Conservation (phyloP, 1,140 invertebrate species). For the Epicauta chinensis region DNA sequence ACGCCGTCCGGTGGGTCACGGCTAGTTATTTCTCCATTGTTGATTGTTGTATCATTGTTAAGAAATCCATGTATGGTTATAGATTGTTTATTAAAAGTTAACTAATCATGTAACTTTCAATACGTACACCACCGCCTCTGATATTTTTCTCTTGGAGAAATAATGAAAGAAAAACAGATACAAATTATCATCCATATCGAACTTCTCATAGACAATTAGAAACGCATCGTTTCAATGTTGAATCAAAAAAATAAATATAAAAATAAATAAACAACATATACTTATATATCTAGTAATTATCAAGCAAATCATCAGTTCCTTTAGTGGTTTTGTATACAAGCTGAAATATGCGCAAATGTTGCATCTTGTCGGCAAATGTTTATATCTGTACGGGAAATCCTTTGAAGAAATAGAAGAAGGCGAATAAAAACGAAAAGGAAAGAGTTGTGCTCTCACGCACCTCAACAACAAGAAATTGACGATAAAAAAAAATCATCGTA, state of each 20-base stretch:
- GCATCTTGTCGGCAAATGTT: slow-evolving; percentile 1
- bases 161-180: too few species aligned
- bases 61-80: slow-evolving; percentile 11
- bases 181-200: too few species aligned
- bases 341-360: slow-evolving; percentile 4
- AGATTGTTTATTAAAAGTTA: slow-evolving; percentile 8
- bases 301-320: too few species aligned
- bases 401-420: too few species aligned
- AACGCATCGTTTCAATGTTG: too few species aligned
- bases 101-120: too few species aligned
- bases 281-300: too few species aligned
- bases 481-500: slow-evolving; percentile 13
- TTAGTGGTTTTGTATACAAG: slow-evolving; percentile 5
- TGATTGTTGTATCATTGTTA: slow-evolving; percentile 14
- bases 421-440: neutral
- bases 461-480: neutral
- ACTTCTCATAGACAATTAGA: too few species aligned
- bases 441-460: slow-evolving; percentile 28
- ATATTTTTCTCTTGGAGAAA: too few species aligned
- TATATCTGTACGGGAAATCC: slow-evolving; percentile 17
- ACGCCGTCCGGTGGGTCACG: slow-evolving; percentile 11
- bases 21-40: slow-evolving; percentile 14
- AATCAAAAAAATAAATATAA: too few species aligned
- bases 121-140: too few species aligned
- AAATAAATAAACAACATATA: too few species aligned